Evolutionary conservation across 1,140 invertebrate genomes (phyloP).

Genomic region (Batillaria attramentaria): DNA sequence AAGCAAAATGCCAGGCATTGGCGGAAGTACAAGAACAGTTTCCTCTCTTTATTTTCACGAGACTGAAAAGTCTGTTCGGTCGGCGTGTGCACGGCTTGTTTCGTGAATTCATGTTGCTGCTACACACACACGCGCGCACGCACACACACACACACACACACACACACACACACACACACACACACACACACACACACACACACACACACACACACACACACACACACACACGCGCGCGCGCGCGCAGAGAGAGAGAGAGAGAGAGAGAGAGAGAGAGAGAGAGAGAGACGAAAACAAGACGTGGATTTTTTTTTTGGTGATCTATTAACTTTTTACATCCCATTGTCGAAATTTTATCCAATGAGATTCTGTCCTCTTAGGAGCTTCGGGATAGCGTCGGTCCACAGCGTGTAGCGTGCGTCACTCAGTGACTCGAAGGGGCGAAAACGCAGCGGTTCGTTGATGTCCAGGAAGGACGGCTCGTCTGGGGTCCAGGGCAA

Average conservation of each 20-base stretch:
- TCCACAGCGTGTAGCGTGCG: background rate
- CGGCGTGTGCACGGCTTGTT: too few species aligned
- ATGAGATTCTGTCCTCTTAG: background rate
- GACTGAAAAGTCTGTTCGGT: too few species aligned
- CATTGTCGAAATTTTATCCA: background rate
- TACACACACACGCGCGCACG: too few species aligned
- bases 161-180: conserved; percentile 25
- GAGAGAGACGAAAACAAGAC: background rate
- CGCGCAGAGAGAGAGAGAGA: conserved; percentile 1
- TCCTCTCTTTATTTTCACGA: too few species aligned
- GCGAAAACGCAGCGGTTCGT: too few species aligned
- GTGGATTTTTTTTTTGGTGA: background rate
- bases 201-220: conserved; percentile 15
- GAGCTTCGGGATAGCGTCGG: background rate
- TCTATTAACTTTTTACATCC: background rate
- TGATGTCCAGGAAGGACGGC: too few species aligned
- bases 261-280: background rate
- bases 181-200: conserved; percentile 9
- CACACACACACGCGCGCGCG: conserved; percentile 17
- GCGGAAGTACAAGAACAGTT: too few species aligned
- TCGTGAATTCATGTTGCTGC: too few species aligned
- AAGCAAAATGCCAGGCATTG: too few species aligned
- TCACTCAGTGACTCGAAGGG: too few species aligned
- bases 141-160: conserved; percentile 19
- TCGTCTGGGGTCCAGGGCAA: too few species aligned